phyloP scores from a whole-genome alignment of 2,113 vertebrate genomes.

The Tragelaphus scriptus region DNA sequence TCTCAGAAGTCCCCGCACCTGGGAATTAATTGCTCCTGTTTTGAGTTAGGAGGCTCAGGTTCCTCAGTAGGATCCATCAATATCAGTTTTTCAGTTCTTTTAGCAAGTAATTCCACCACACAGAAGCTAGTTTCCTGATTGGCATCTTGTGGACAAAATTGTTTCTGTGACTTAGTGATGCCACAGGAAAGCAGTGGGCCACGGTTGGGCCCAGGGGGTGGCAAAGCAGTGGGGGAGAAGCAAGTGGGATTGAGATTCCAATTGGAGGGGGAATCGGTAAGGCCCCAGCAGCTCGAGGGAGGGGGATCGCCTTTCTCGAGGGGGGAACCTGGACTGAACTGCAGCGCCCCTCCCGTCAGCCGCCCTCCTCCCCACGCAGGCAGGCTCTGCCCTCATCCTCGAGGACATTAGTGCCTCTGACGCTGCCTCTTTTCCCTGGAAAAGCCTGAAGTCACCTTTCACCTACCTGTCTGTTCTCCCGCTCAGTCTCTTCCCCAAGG shows the following conservation, averaged over 20 bases:
- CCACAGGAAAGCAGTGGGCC: background rate
- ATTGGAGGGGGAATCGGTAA: background rate
- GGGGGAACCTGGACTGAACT: background rate
- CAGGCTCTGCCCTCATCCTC: background rate
- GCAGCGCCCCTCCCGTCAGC: accelerated
- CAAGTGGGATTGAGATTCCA: accelerated
- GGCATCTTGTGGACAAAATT: too few relatives aligned
- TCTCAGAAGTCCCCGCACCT: background rate
- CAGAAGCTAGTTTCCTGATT: background rate
- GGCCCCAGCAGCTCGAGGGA: background rate
- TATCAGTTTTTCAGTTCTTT: background rate
- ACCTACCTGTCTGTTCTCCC: accelerated
- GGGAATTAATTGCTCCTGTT: background rate
- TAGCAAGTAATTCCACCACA: background rate
- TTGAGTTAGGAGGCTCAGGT: background rate
- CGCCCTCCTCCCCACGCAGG: background rate
- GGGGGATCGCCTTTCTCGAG: background rate
- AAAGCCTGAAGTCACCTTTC: background rate
- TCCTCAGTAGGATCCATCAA: background rate
- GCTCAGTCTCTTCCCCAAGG: background rate
- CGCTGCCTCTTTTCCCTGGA: background rate
- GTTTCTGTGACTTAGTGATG: background rate
- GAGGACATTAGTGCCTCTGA: background rate
- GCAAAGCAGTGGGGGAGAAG: background rate
- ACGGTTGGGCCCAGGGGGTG: accelerated